Percentiles rank a stretch among this genome's conserved stretches.
Evolutionary conservation across 1,140 invertebrate genomes (phyloP).

Genomic region (Diachasma alloeum): DNA sequence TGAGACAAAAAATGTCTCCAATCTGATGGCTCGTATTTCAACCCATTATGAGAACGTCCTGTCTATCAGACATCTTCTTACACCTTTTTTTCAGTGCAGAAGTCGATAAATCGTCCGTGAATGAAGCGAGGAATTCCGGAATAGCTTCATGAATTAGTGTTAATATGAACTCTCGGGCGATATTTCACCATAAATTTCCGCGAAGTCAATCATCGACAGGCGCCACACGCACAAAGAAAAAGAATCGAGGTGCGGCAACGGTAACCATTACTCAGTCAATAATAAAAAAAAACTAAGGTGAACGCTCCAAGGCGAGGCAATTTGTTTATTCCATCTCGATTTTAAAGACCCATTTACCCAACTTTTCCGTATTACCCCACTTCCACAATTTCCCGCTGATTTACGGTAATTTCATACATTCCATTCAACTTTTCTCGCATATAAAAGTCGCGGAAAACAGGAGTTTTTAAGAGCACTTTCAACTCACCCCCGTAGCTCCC

Average conservation of each 20-base stretch:
- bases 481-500: not conserved
- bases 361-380: not conserved
- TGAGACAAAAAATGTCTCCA: too few species aligned
- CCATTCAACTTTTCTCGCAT: constrained; percentile 31
- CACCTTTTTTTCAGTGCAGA: too few species aligned
- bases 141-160: too few species aligned
- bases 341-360: constrained; percentile 2
- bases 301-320: not conserved
- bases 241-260: not conserved
- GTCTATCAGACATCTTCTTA: too few species aligned
- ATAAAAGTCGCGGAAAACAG: not conserved
- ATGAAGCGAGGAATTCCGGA: too few species aligned
- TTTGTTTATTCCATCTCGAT: not conserved
- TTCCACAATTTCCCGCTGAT: not conserved
- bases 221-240: not conserved
- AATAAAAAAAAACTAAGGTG: not conserved
- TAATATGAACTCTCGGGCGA: too few species aligned
- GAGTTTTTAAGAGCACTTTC: not conserved
- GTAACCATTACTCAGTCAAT: not conserved
- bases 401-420: constrained; percentile 25
- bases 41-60: too few species aligned
- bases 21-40: too few species aligned
- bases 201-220: not conserved
- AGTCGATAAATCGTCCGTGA: too few species aligned
- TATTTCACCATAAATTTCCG: not conserved